Conservation (phyloP, 2,797 vertebrate species). For the Anguilla anguilla region DNA sequence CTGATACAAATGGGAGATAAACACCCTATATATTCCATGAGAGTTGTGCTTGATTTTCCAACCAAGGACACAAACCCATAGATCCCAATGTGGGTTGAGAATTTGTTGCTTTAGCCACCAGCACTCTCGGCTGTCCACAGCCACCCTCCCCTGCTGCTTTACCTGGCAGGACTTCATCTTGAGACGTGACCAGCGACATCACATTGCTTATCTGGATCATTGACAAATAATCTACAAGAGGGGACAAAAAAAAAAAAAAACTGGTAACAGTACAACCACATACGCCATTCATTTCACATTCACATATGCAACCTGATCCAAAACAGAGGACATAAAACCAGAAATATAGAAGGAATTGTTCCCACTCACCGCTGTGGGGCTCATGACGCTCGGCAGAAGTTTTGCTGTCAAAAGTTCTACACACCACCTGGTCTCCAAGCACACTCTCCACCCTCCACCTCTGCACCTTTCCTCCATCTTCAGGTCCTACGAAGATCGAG, state of each 20-base stretch:
- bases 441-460: background rate
- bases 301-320: background rate
- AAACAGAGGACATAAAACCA: background rate
- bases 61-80: background rate
- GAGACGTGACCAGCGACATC: slow-evolving; percentile 4
- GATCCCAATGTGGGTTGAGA: background rate
- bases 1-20: too few species aligned
- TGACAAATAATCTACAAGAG: background rate
- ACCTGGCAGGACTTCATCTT: background rate
- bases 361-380: background rate
- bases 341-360: background rate
- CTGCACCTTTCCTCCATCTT: background rate
- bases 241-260: background rate
- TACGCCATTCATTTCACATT: background rate
- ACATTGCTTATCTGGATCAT: slow-evolving; percentile 10
- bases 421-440: background rate
- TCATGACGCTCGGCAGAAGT: background rate
- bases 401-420: background rate
- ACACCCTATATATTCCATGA: too few species aligned
- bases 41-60: too few species aligned
- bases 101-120: background rate
- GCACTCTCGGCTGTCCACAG: background rate
- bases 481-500: background rate
- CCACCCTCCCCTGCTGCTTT: background rate
- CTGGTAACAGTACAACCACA: background rate